Percentiles rank a stretch among this genome's conserved stretches.
Conservation (phyloP, 1,140 invertebrate genomes). For the Atta texana region DNA sequence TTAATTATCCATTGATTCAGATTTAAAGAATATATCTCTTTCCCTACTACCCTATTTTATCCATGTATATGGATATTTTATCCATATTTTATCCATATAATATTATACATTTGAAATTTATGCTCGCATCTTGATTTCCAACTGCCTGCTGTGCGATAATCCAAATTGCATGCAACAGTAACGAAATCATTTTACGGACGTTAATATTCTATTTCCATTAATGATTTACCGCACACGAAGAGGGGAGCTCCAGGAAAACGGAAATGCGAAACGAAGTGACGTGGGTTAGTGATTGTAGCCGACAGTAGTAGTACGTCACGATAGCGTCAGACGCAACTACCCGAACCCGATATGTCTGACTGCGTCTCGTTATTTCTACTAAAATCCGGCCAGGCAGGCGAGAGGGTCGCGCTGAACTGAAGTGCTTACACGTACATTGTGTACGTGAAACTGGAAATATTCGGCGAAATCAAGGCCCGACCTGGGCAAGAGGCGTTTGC, state of each 20-base stretch:
- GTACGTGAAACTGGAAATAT: constrained; percentile 60
- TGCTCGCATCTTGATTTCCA: neutral
- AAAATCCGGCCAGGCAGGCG: constrained; percentile 54
- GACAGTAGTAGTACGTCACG: constrained; percentile 75
- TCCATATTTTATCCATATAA: neutral
- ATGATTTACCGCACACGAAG: constrained; percentile 26
- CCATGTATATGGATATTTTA: neutral
- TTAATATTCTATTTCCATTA: constrained; percentile 38
- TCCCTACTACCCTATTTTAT: neutral
- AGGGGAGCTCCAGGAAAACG: neutral
- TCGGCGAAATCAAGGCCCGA: constrained; percentile 55
- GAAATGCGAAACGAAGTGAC: constrained; percentile 45
- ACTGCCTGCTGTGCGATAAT: constrained; percentile 2
- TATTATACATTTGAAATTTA: neutral
- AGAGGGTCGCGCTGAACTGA: neutral
- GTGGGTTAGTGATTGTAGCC: constrained; percentile 25
- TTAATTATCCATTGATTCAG: too few species aligned
- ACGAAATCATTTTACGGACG: constrained; percentile 12
- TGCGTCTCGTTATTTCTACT: constrained; percentile 74
- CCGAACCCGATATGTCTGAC: constrained; percentile 73
- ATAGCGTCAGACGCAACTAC: constrained; percentile 75
- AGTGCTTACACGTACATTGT: neutral
- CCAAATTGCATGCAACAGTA: neutral
- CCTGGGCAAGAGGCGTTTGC: constrained; percentile 66
- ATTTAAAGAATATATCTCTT: neutral